Evolutionary conservation across 2,797 vertebrate genomes (phyloP).

Genomic region (Eurystomus glaucurus): DNA sequence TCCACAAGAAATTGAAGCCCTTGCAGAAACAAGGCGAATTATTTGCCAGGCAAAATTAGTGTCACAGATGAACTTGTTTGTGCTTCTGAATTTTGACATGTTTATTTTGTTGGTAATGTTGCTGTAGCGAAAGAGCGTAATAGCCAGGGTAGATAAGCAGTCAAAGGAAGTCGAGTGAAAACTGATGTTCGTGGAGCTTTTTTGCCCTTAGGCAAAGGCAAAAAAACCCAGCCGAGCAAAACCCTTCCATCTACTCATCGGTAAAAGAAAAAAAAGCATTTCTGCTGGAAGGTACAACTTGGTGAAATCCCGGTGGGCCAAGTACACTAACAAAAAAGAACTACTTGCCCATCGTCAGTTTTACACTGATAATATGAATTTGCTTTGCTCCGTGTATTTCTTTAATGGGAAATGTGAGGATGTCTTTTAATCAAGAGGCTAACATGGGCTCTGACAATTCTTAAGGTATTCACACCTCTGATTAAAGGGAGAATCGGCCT

Average conservation of each 20-base stretch:
- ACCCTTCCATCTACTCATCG: background rate
- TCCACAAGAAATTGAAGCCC: slow-evolving; percentile 63
- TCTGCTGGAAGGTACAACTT: background rate
- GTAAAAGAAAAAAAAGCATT: background rate
- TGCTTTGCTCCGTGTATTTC: background rate
- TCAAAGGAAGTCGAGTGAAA: slow-evolving; percentile 27
- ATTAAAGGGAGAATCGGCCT: slow-evolving; percentile 63
- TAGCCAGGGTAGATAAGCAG: slow-evolving; percentile 25
- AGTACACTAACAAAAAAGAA: background rate
- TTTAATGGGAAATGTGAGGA: background rate
- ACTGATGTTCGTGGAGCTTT: slow-evolving; percentile 21
- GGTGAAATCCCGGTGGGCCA: background rate
- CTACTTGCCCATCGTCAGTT: background rate
- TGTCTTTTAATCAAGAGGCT: slow-evolving; percentile 69
- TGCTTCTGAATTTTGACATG: slow-evolving; percentile 66
- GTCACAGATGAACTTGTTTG: slow-evolving; percentile 68
- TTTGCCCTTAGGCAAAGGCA: slow-evolving; percentile 34
- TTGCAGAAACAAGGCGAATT: slow-evolving; percentile 44
- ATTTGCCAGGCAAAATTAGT: slow-evolving; percentile 65
- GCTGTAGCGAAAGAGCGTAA: background rate
- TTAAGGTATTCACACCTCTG: slow-evolving; percentile 74
- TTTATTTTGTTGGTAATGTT: slow-evolving; percentile 63
- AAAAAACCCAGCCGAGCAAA: background rate
- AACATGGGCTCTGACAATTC: slow-evolving; percentile 59
- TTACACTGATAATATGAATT: background rate